phyloP scores from a whole-genome alignment of 1,140 invertebrate species.

The Hycleus phaleratus region DNA sequence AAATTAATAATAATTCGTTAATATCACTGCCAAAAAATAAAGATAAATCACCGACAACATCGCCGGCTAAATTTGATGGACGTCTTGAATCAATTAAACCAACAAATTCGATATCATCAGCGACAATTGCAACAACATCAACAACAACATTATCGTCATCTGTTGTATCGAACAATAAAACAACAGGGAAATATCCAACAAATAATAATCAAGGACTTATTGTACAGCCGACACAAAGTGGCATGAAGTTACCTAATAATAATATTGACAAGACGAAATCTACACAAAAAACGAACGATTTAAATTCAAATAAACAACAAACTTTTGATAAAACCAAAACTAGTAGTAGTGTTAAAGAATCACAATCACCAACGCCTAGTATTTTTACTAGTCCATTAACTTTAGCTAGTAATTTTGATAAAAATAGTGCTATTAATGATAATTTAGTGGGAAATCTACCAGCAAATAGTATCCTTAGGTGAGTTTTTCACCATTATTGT shows the following conservation, averaged over 20 bases:
- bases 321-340: slow-evolving; percentile 24
- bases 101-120: not conserved
- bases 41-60: slow-evolving; percentile 19
- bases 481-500: slow-evolving; percentile 12
- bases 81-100: no score
- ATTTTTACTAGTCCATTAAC: slow-evolving; percentile 38
- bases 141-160: not conserved
- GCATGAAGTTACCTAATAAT: slow-evolving; percentile 21
- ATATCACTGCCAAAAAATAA: slow-evolving; percentile 22
- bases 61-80: no score
- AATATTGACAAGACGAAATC: slow-evolving; percentile 17
- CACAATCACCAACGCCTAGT: slow-evolving; percentile 27
- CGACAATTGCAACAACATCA: slow-evolving; percentile 1
- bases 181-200: slow-evolving; percentile 26
- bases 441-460: slow-evolving; percentile 33
- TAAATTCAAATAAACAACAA: slow-evolving; percentile 28
- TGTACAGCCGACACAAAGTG: slow-evolving; percentile 27
- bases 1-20: slow-evolving; percentile 16
- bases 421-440: slow-evolving; percentile 26
- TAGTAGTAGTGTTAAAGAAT: slow-evolving; percentile 18
- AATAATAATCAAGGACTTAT: slow-evolving; percentile 19
- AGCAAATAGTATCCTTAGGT: slow-evolving; percentile 44
- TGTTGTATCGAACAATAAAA: slow-evolving; percentile 2
- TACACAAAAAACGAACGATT: slow-evolving; percentile 24
- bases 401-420: slow-evolving; percentile 34